These are phyloP conservation scores for Melanostoma scalare DNA, from an alignment of 2,888 invertebrate species.

Conservation along the genomic window DNA sequence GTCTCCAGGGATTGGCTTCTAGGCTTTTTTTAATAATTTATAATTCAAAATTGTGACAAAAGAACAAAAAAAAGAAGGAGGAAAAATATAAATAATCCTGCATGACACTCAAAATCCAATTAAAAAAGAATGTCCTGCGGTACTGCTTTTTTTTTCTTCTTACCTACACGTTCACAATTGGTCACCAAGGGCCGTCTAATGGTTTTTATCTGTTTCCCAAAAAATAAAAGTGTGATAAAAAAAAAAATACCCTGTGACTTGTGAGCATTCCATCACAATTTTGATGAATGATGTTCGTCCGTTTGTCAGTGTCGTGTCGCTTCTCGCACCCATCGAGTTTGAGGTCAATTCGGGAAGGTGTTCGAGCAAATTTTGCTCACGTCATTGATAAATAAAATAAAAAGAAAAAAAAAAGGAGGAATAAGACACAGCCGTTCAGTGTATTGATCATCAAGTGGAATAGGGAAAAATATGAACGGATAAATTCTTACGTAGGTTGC, in stretches of 20 bases:
- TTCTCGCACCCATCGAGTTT: slow-evolving; percentile 15
- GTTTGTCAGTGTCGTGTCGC: slow-evolving; percentile 31
- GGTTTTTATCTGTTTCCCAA: slow-evolving; percentile 21
- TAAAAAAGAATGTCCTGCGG: slow-evolving; percentile 15
- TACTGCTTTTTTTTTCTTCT: slow-evolving; percentile 9
- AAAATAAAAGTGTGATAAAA: slow-evolving; percentile 18
- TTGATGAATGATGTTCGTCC: slow-evolving; percentile 57
- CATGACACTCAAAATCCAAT: slow-evolving; percentile 54
- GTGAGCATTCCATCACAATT: slow-evolving; percentile 53
- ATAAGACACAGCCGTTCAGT: too few relatives aligned
- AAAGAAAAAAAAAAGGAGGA: not conserved
- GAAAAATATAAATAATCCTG: slow-evolving; percentile 66
- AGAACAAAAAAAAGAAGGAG: slow-evolving; percentile 40
- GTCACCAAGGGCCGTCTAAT: not conserved
- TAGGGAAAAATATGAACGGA: not conserved
- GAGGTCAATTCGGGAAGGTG: slow-evolving; percentile 28
- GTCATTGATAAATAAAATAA: slow-evolving; percentile 38
- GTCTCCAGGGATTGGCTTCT: slow-evolving; percentile 29
- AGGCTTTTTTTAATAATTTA: slow-evolving; percentile 52
- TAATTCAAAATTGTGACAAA: slow-evolving; percentile 63
- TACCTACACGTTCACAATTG: slow-evolving; percentile 16
- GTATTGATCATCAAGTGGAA: too few relatives aligned
- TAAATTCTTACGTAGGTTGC: slow-evolving; percentile 44
- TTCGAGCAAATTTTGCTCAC: slow-evolving; percentile 44
- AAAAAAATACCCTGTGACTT: too few relatives aligned